Conservation (phyloP, 2,113 vertebrate species). For the Lampris incognitus region DNA sequence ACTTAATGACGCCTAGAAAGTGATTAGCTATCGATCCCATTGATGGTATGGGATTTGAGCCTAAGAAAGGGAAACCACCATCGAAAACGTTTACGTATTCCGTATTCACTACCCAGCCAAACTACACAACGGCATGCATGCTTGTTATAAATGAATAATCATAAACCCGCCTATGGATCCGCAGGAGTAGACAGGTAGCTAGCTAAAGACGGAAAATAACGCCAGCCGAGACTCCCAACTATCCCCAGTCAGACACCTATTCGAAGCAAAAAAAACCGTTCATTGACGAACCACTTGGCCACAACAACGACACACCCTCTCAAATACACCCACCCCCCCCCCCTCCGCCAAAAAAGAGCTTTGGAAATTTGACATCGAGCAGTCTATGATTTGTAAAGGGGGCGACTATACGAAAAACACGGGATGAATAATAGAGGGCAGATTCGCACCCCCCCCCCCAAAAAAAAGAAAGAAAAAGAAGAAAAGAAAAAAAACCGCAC, state of each 20-base stretch:
- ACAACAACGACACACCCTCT: constrained; percentile 79
- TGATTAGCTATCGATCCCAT: neutral
- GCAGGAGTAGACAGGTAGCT: neutral
- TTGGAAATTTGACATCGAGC: constrained; percentile 11
- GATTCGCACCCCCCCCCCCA: neutral
- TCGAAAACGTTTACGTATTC: too few species aligned
- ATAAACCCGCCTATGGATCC: neutral
- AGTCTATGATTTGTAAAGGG: too few species aligned
- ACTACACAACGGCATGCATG: neutral
- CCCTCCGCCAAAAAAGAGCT: neutral
- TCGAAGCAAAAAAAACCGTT: constrained; percentile 29
- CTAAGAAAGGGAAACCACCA: neutral
- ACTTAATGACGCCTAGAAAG: too few species aligned
- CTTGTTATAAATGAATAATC: neutral
- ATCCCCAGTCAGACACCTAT: constrained; percentile 25
- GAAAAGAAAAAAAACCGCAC: neutral
- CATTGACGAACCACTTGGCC: constrained; percentile 65
- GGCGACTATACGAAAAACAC: too few species aligned
- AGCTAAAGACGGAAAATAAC: neutral
- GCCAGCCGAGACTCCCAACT: neutral
- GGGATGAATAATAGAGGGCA: too few species aligned
- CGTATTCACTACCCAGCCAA: neutral
- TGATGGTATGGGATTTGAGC: neutral
- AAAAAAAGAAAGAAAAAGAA: neutral
- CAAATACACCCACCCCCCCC: constrained; percentile 44